Evolutionary conservation across 2,888 invertebrate genomes (phyloP).

Genomic region (Aphodius granarius): DNA sequence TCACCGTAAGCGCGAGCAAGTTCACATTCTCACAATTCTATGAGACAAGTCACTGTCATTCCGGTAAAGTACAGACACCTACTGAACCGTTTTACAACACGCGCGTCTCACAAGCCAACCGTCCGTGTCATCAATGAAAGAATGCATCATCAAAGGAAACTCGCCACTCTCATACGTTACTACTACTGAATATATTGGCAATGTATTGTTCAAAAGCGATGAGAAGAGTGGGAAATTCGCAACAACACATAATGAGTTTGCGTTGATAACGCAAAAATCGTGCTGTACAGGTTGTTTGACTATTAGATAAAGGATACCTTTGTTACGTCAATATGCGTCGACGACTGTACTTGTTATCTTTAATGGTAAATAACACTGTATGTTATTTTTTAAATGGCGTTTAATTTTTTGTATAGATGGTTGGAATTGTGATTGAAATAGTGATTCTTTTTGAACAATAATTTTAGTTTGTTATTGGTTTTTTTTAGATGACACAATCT

Average conservation of each 20-base stretch:
- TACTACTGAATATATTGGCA: not conserved
- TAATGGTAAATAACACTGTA: not conserved
- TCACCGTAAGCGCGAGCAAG: not conserved
- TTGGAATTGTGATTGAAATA: not conserved
- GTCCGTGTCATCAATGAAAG: not conserved
- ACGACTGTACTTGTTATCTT: not conserved
- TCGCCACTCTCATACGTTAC: not conserved
- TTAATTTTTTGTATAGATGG: not conserved
- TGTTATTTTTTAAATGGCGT: not conserved
- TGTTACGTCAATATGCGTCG: not conserved
- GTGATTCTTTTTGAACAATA: not conserved
- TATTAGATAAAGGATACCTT: not conserved
- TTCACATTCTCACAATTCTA: not conserved
- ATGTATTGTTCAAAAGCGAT: not conserved
- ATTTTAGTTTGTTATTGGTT: too few species aligned
- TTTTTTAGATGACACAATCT: too few species aligned
- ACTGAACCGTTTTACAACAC: not conserved
- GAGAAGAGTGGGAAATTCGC: not conserved
- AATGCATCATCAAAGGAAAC: not conserved
- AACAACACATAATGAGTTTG: not conserved
- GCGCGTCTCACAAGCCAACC: not conserved
- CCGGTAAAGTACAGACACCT: not conserved
- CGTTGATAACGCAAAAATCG: not conserved
- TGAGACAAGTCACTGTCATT: not conserved
- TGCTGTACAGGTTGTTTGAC: not conserved